Evolutionary conservation across 1,140 invertebrate species (phyloP).

Genomic region (Ganaspis sp.): DNA sequence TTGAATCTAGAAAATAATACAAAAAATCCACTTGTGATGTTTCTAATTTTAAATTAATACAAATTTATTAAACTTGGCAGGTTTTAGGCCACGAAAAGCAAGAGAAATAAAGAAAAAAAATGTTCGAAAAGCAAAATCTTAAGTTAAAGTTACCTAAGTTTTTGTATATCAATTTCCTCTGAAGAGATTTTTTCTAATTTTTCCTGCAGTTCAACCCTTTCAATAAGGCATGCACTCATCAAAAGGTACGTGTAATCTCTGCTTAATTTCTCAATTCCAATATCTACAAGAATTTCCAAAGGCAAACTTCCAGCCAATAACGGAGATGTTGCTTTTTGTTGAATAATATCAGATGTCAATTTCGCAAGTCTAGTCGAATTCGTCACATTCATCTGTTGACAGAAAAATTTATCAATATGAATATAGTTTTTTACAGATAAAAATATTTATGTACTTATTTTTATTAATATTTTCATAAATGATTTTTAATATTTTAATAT

Average conservation of each 20-base stretch:
- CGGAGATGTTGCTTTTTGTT: conserved; percentile 47
- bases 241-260: conserved; percentile 67
- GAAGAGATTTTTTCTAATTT: conserved; percentile 49
- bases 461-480: no score
- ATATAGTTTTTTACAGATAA: no score
- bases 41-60: no score
- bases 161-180: conserved; percentile 54
- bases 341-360: conserved; percentile 50
- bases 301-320: conserved; percentile 58
- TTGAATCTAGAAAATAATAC: no score
- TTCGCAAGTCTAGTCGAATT: conserved; percentile 62
- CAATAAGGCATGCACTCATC: conserved; percentile 53
- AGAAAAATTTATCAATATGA: no score
- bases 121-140: not conserved
- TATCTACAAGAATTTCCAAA: conserved; percentile 66
- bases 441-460: no score
- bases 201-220: conserved; percentile 55
- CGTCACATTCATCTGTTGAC: conserved; percentile 53
- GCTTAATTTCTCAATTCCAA: conserved; percentile 68
- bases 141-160: conserved; percentile 57
- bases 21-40: no score
- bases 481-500: no score
- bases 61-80: no score
- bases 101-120: not conserved
- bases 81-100: no score